A percentile compares a stretch with the other conserved stretches of the same genome.
phyloP scores from a whole-genome alignment of 2,113 vertebrate species.

The Eulemur rufifrons region DNA sequence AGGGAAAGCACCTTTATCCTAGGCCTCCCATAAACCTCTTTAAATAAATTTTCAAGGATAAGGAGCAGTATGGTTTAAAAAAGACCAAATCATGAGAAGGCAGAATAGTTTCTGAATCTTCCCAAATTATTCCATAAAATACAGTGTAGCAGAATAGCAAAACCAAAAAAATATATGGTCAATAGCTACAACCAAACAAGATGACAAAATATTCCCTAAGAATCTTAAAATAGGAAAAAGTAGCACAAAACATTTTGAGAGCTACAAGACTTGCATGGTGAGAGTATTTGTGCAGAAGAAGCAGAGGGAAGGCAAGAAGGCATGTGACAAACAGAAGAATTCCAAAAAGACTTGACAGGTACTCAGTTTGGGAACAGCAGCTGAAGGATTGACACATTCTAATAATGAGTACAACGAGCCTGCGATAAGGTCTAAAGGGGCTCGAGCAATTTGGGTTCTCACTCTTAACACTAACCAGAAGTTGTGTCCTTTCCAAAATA shows the following conservation, averaged over 20 bases:
- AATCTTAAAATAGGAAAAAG: not conserved
- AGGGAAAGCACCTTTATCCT: not conserved
- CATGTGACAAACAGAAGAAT: not conserved
- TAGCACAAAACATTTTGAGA: not conserved
- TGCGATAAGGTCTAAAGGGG: not conserved
- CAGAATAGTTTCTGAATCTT: not conserved
- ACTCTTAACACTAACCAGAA: not conserved
- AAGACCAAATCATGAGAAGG: not conserved
- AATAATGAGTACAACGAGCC: not conserved
- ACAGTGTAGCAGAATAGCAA: not conserved
- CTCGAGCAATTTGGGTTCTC: too few species aligned
- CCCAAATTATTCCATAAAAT: not conserved
- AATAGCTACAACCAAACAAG: not conserved
- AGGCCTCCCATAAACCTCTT: not conserved
- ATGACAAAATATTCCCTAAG: not conserved
- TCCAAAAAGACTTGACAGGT: too few species aligned
- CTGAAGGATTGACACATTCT: too few species aligned
- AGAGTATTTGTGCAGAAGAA: not conserved
- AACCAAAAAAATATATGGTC: not conserved
- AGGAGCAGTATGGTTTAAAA: not conserved
- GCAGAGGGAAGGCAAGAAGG: not conserved
- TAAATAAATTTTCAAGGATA: not conserved
- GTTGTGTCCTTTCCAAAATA: not conserved
- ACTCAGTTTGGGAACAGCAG: not conserved
- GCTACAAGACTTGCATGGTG: not conserved